phyloP scores from a whole-genome alignment of 2,888 invertebrate genomes.

The Mechanitis messenoides region DNA sequence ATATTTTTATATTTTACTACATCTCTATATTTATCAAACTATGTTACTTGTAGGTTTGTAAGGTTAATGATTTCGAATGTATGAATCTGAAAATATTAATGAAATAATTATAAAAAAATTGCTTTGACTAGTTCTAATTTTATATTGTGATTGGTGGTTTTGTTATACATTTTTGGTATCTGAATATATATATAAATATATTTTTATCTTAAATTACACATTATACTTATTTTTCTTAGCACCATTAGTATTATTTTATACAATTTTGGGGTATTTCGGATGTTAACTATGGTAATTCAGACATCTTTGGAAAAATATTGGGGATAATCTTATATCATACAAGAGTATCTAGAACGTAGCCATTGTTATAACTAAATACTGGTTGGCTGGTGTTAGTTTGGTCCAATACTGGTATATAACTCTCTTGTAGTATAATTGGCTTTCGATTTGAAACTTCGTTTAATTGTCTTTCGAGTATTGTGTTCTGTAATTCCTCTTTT shows the following conservation, averaged over 20 bases:
- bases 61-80: background rate
- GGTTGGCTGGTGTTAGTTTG: conserved; percentile 41
- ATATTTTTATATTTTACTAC: background rate
- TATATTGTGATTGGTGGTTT: conserved; percentile 64
- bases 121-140: conserved; percentile 62
- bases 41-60: background rate
- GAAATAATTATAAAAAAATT: conserved; percentile 20
- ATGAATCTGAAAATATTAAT: conserved; percentile 9
- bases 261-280: conserved; percentile 32
- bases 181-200: conserved; percentile 45
- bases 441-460: conserved; percentile 68
- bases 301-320: conserved; percentile 45
- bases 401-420: conserved; percentile 66
- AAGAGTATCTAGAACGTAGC: conserved; percentile 66
- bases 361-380: conserved; percentile 38
- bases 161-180: conserved; percentile 64
- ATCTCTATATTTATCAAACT: background rate
- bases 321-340: conserved; percentile 57
- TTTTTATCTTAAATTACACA: conserved; percentile 24
- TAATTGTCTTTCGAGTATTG: conserved; percentile 65
- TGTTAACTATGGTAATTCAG: conserved; percentile 45
- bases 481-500: conserved; percentile 68
- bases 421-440: conserved; percentile 65
- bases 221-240: conserved; percentile 36
- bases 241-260: conserved; percentile 33